Evolutionary conservation across 1,140 invertebrate genomes (phyloP), one percentile per base, ranked within the genome.

Genomic region (Triops cancriformis): DNA sequence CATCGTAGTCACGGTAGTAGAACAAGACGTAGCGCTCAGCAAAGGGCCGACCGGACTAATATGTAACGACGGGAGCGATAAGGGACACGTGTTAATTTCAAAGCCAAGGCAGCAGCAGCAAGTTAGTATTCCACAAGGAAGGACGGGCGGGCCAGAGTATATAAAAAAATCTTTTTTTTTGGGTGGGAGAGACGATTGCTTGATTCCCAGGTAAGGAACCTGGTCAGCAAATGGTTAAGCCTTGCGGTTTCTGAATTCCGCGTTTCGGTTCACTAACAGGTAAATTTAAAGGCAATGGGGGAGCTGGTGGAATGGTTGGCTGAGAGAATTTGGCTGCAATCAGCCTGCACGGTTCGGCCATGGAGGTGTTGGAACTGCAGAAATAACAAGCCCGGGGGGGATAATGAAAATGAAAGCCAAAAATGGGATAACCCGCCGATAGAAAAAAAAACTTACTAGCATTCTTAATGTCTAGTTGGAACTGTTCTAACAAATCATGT

Each of bases 291-390:
- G 51, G 51, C 51, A 64, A 23, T 64, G 51, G 51, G 18, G 51
- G 51, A 64, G 51, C 18, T 64, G 51, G 51, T n/a, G 51, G 51
- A n/a, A 64, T 64, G 14, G 51, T 64, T 64, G 51, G 14, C 51
- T 64, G 51, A 64, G 51, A n/a, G 51, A 64, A 64, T 64, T 64
- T 64, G 51, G 14, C 51, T 64, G 51, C 51, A 18, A 64, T 23
- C 51, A 64, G 51, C 51, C 51, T 64, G 51, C 51, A 64, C 51
- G 51, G 51, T 64, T 64, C 51, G 51, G 51, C 51, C 51, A 64
- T 9, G n/a, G 51, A 64, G 51, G 51, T 64, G 51, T 64, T 64
- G 51, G 51, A 64, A 64, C 51, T 64, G 51, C 23, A 64, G 51
- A 64, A 64, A 64, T 64, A 64, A 64, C 51, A 64, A 64, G 51